Conservation (phyloP, 2,113 vertebrate genomes). For the Silurus asotus region DNA sequence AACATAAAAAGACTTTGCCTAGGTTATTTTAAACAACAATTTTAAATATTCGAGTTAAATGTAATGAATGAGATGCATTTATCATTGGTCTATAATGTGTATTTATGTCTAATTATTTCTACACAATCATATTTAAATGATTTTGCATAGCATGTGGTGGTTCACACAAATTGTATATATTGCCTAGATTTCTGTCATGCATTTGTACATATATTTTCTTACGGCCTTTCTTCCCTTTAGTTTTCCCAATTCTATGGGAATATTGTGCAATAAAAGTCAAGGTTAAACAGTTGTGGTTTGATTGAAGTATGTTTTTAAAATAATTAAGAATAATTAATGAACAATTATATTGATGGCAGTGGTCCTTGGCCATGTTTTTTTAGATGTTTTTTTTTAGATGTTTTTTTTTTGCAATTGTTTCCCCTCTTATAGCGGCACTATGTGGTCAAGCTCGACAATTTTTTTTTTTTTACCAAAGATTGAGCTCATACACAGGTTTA, state of each 20-base stretch:
- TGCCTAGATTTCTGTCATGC: conserved; percentile 71
- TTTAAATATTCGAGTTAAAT: conserved; percentile 44
- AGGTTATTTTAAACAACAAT: conserved; percentile 54
- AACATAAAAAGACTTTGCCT: conserved; percentile 46
- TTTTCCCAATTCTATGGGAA: conserved; percentile 96
- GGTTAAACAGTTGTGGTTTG: conserved; percentile 51
- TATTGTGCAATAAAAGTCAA: conserved; percentile 98
- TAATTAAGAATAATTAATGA: no score
- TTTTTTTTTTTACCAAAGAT: no score
- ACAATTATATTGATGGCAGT: no score
- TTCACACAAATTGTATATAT: conserved; percentile 88
- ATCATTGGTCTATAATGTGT: conserved; percentile 53
- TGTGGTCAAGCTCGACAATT: no score
- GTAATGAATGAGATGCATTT: conserved; percentile 52
- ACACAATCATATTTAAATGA: conserved; percentile 80
- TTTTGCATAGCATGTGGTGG: conserved; percentile 82
- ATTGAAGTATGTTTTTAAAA: no score
- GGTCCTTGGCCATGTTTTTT: no score
- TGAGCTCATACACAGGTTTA: no score
- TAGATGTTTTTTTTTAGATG: no score
- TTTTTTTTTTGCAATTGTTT: no score
- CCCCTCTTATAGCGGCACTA: no score
- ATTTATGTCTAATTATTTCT: conserved; percentile 66
- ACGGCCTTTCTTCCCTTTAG: conserved; percentile 70
- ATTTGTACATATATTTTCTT: conserved; percentile 91